Conservation (phyloP, 2,113 vertebrate species). For the Rhabdornis inornatus region DNA sequence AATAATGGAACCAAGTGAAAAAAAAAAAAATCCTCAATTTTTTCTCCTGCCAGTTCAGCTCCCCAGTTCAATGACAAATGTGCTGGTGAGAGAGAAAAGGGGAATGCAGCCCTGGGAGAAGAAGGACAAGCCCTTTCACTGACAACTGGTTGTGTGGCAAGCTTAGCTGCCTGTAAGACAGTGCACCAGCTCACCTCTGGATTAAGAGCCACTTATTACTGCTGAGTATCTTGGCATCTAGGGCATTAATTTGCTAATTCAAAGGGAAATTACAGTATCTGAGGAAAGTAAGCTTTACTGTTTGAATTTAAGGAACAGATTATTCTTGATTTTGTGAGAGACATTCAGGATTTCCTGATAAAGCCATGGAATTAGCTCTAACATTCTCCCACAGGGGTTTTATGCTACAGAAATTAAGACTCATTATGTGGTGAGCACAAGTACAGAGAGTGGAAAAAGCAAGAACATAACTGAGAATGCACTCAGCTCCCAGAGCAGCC, state of each 20-base stretch:
- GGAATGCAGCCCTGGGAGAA: background rate
- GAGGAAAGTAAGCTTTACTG: background rate
- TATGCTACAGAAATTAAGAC: background rate
- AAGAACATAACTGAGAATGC: background rate
- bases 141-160: background rate
- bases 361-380: background rate
- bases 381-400: background rate
- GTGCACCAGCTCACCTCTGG: background rate
- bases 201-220: background rate
- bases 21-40: fast-evolving
- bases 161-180: background rate
- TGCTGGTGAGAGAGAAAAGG: background rate
- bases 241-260: background rate
- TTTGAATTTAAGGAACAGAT: background rate
- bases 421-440: background rate
- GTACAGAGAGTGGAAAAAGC: background rate
- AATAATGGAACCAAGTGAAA: background rate
- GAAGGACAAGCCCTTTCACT: background rate
- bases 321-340: background rate
- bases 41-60: background rate
- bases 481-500: background rate
- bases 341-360: background rate
- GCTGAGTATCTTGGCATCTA: background rate
- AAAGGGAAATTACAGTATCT: background rate
- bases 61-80: background rate